phyloP scores from a whole-genome alignment of 1,140 invertebrate species.

The Muscidifurax raptorellus region DNA sequence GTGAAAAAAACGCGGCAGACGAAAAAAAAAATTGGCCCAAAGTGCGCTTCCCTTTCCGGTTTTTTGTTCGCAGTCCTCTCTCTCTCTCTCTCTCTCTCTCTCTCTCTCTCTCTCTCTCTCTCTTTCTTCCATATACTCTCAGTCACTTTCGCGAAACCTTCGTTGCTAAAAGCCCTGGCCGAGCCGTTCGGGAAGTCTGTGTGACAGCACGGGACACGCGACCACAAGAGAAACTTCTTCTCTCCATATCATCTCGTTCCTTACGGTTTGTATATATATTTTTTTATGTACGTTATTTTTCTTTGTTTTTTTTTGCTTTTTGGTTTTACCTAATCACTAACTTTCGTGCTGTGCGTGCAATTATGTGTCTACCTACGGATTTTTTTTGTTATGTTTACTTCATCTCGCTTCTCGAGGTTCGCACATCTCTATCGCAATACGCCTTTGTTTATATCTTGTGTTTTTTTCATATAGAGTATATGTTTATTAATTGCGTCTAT shows the following conservation, averaged over 20 bases:
- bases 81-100: background rate
- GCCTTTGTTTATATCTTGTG: background rate
- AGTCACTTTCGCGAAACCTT: slow-evolving; percentile 22
- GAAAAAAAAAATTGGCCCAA: background rate
- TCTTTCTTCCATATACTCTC: background rate
- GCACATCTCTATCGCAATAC: background rate
- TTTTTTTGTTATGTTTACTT: slow-evolving; percentile 43
- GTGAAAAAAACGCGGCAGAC: background rate
- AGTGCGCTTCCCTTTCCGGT: background rate
- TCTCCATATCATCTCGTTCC: slow-evolving; percentile 14
- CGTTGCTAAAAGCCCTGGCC: slow-evolving; percentile 36
- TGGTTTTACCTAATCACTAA: slow-evolving; percentile 40
- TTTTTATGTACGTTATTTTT: slow-evolving; percentile 40
- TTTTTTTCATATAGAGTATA: background rate
- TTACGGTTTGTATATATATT: slow-evolving; percentile 27
- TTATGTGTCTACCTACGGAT: slow-evolving; percentile 49
- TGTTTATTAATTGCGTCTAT: slow-evolving; percentile 14
- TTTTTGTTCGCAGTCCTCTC: background rate
- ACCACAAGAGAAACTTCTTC: slow-evolving; percentile 31
- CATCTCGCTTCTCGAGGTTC: slow-evolving; percentile 45
- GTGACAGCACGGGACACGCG: slow-evolving; percentile 43
- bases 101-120: background rate
- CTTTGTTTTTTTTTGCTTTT: slow-evolving; percentile 45
- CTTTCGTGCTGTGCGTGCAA: slow-evolving; percentile 48
- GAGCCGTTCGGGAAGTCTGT: slow-evolving; percentile 30